phyloP scores from a whole-genome alignment of 2,888 invertebrate species.

The Athetis lepigone region DNA sequence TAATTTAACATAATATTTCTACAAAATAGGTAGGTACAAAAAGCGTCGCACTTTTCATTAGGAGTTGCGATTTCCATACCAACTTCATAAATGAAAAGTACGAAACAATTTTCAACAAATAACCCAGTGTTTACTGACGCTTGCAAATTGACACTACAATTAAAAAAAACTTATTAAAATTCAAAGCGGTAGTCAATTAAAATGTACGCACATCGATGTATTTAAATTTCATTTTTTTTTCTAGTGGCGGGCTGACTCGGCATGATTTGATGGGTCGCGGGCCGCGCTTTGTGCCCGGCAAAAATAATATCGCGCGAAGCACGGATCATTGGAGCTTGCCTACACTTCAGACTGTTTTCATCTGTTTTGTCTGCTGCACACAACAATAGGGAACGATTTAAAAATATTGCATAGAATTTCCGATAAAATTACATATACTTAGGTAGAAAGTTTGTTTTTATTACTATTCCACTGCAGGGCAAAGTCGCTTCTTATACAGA shows the following conservation, averaged over 20 bases:
- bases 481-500: too few species aligned
- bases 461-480: too few species aligned
- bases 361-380: conserved; percentile 72
- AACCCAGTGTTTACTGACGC: conserved; percentile 26
- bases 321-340: conserved; percentile 79
- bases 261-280: conserved; percentile 81
- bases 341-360: conserved; percentile 81
- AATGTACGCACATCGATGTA: conserved; percentile 38
- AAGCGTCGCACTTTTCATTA: not conserved
- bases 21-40: not conserved
- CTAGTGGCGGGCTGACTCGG: conserved; percentile 68
- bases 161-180: conserved; percentile 42
- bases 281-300: conserved; percentile 72
- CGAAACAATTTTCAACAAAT: conserved; percentile 12
- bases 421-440: conserved; percentile 48
- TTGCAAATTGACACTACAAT: conserved; percentile 43
- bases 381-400: conserved; percentile 80
- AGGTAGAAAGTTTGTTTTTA: not conserved
- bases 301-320: conserved; percentile 78
- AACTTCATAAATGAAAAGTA: conserved; percentile 10
- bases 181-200: conserved; percentile 40
- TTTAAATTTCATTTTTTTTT: conserved; percentile 73
- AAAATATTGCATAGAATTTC: conserved; percentile 66
- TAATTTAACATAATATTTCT: too few species aligned
- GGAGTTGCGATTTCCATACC: not conserved